Conservation (phyloP, 2,797 vertebrate genomes). For the Crax fasciolata region DNA sequence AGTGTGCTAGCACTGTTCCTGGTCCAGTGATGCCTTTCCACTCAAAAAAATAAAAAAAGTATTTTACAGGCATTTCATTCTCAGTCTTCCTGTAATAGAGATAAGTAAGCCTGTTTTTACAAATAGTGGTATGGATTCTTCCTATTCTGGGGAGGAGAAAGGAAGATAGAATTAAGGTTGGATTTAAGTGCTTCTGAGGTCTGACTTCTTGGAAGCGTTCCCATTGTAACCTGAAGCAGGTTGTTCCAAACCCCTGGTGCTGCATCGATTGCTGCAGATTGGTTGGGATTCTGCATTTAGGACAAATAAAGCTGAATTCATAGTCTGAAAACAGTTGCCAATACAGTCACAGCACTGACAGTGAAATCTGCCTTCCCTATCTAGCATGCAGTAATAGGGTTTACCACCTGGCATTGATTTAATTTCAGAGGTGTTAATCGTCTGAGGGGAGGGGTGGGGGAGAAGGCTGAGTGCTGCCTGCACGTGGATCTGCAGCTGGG, state of each 20-base stretch:
- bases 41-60: not conserved
- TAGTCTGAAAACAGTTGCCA: too few relatives aligned
- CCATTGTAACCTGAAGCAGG: fast-evolving
- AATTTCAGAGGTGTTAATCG: not conserved
- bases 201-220: not conserved
- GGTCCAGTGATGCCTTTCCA: not conserved
- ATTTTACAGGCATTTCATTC: not conserved
- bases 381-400: not conserved
- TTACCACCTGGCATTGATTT: not conserved
- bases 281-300: not conserved
- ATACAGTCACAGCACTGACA: not conserved
- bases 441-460: not conserved
- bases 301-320: not conserved
- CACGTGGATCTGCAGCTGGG: not conserved
- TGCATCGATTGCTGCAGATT: not conserved
- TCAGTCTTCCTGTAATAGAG: not conserved
- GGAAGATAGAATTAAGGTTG: not conserved
- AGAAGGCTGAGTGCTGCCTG: not conserved
- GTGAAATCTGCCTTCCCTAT: not conserved
- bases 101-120: not conserved
- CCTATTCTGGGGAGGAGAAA: not conserved
- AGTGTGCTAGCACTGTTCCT: not conserved
- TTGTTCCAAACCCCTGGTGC: not conserved
- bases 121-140: not conserved
- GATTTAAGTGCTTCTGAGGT: not conserved